These are phyloP conservation scores for Drosophila atripex DNA, from an alignment of 2,888 invertebrate species.

Conservation along the genomic window DNA sequence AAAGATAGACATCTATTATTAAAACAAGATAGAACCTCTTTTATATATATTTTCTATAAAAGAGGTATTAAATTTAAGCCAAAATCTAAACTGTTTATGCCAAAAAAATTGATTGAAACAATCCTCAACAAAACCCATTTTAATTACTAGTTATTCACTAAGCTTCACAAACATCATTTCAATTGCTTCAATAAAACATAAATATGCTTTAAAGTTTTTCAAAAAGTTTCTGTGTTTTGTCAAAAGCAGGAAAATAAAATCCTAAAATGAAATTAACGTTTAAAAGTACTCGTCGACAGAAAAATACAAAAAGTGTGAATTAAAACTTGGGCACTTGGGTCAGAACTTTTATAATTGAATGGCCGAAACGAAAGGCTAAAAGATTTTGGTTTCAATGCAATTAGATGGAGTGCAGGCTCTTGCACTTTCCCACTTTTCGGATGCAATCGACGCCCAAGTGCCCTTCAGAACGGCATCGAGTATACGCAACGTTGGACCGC, in stretches of 20 bases:
- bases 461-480: slow-evolving; percentile 37
- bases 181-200: background rate
- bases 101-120: background rate
- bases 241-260: slow-evolving; percentile 8
- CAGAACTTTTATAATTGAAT: slow-evolving; percentile 54
- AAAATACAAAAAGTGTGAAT: slow-evolving; percentile 12
- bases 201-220: background rate
- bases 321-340: slow-evolving; percentile 21
- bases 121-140: background rate
- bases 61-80: too few relatives aligned
- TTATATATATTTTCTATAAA: too few relatives aligned
- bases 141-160: background rate
- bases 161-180: background rate
- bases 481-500: slow-evolving; percentile 52
- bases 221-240: background rate
- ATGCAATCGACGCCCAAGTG: slow-evolving; percentile 14
- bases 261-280: slow-evolving; percentile 37
- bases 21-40: too few relatives aligned
- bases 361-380: slow-evolving; percentile 16
- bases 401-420: slow-evolving; percentile 45
- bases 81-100: background rate
- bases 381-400: slow-evolving; percentile 41
- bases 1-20: too few relatives aligned
- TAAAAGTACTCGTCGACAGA: slow-evolving; percentile 4
- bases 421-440: slow-evolving; percentile 16